A percentile compares a stretch with the other conserved stretches of the same genome.
phyloP scores from a whole-genome alignment of 2,113 vertebrate species.

The Xyliphius kryptos region DNA sequence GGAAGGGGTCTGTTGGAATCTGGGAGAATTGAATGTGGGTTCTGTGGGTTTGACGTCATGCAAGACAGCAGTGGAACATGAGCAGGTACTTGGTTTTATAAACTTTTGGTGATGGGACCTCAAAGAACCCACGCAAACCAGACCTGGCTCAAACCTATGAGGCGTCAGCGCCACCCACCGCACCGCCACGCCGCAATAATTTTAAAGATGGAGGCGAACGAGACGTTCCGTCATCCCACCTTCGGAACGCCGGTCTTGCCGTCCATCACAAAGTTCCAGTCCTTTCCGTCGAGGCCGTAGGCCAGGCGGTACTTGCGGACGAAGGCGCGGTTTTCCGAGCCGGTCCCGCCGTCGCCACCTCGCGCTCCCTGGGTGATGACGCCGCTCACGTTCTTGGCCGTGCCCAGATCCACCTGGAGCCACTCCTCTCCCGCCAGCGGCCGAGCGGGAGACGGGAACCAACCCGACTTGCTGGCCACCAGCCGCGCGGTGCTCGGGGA shows the following conservation, averaged over 20 bases:
- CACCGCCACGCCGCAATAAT: no score
- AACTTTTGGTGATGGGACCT: no score
- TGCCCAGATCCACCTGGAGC: conserved; percentile 89
- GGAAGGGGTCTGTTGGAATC: no score
- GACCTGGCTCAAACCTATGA: no score
- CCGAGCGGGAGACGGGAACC: conserved; percentile 80
- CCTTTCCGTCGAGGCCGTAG: conserved; percentile 80
- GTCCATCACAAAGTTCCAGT: conserved; percentile 89
- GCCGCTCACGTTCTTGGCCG: conserved; percentile 75
- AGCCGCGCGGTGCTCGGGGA: conserved; percentile 76
- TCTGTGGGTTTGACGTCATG: no score
- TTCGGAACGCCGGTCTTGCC: conserved; percentile 79
- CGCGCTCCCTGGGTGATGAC: conserved; percentile 92
- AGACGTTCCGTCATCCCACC: conserved; percentile 57
- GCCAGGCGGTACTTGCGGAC: conserved; percentile 92
- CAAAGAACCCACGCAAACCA: no score
- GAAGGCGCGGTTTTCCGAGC: conserved; percentile 82
- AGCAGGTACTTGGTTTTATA: no score
- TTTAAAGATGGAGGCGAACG: conserved; percentile 46
- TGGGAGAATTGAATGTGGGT: no score
- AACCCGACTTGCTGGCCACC: conserved; percentile 89
- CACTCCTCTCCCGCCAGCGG: conserved; percentile 87
- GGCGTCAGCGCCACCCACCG: no score
- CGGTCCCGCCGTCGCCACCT: conserved; percentile 74
- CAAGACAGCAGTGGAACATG: no score